Conservation (phyloP, 1,140 invertebrate species). For the Lepidostoma basale region DNA sequence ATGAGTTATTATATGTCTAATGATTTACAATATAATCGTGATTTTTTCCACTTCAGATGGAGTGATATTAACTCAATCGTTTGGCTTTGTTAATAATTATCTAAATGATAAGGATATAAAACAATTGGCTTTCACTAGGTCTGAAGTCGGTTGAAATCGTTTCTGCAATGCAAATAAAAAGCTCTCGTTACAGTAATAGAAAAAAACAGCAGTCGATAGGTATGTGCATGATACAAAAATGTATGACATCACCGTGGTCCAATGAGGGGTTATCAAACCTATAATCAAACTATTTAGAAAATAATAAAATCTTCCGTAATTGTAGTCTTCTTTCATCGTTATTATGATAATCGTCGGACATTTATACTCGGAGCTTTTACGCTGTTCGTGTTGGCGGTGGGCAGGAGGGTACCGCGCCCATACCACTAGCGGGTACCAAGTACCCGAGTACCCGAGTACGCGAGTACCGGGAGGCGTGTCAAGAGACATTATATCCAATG, state of each 20-base stretch:
- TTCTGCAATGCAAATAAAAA: too few relatives aligned
- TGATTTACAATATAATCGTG: too few relatives aligned
- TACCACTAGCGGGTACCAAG: neutral
- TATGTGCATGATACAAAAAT: neutral
- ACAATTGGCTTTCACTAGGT: too few relatives aligned
- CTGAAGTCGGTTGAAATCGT: too few relatives aligned
- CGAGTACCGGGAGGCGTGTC: too few relatives aligned
- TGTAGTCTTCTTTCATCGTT: neutral
- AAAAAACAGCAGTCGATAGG: neutral
- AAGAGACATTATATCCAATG: neutral
- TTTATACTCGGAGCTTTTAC: neutral
- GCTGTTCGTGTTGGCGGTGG: neutral
- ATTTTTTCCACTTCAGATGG: too few relatives aligned
- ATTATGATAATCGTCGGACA: neutral
- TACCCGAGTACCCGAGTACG: too few relatives aligned
- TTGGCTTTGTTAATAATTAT: too few relatives aligned
- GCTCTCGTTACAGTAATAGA: neutral
- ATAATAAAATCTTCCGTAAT: slow-evolving; percentile 4
- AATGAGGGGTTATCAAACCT: neutral
- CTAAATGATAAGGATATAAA: too few relatives aligned
- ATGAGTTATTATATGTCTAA: too few relatives aligned
- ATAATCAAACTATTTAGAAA: neutral
- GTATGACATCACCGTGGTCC: neutral
- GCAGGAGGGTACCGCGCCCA: neutral
- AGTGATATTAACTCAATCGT: too few relatives aligned